Evolutionary conservation across 2,888 invertebrate species (phyloP), one percentile per base, ranked within the genome.

Genomic region (Drepanosiphum platanoidis): DNA sequence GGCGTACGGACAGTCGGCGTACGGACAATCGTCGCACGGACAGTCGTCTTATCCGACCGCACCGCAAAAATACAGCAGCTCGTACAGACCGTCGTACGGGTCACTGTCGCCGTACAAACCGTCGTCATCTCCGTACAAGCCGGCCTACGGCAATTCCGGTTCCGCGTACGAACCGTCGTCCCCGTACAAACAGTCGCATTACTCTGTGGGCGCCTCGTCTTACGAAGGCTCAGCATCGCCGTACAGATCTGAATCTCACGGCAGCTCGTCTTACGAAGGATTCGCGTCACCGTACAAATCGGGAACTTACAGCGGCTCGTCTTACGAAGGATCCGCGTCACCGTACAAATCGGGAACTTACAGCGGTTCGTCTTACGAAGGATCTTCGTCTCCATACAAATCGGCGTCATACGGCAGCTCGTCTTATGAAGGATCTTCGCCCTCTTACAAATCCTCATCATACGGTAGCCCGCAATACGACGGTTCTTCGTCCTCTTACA

Each of bases 61-160:
- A 4, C 36, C 74, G 8, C 70, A 81, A 39, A 81, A 81, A n/a
- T 84, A 84, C 61, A 61, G 75, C n/a, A 13, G 34, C 18, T 13
- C 75, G 8, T 61, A n/a, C 13, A 4, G 52, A 4, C 36, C 72
- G 0, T 61, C 68, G 1, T 77, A 77, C 18, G 34, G 82, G 18
- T 32, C 64, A 5, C 32, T 9, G 7, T 64, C 81, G 9, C 18
- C 52, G 8, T 46, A 74, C 32, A 74, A 52, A 52, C 46, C 74
- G 13, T 32, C 27, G 0, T 83, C 74, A 0, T 75, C 75, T 1
- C 34, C 46, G 8, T 75, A 80, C 27, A 34, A 27, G 8, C 34
- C 71, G 27, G 34, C 68, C 8, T 80, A 79, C n/a, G 22, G 52
- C 18, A 46, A 13, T 22, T 58, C 75, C 22, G 71, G 18, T 1